Conservation (phyloP, 2,113 vertebrate genomes). For the Upupa epops region DNA sequence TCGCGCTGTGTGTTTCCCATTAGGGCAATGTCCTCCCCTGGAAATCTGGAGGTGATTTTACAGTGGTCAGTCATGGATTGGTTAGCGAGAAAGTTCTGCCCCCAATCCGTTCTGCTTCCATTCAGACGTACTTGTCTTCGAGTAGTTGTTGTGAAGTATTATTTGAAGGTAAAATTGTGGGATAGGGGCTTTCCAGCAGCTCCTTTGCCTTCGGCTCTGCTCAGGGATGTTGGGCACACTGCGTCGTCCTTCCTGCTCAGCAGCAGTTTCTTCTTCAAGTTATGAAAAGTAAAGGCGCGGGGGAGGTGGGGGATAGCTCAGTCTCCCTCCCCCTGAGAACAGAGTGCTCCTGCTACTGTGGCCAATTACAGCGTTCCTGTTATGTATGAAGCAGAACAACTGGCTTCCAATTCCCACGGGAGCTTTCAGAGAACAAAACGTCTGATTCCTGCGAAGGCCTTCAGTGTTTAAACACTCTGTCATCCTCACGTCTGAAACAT, state of each 20-base stretch:
- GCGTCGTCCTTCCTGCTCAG: not conserved
- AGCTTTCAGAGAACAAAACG: conserved; percentile 20
- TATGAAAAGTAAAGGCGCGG: not conserved
- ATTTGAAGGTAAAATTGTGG: conserved; percentile 47
- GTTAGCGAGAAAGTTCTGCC: conserved; percentile 42
- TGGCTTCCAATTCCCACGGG: conserved; percentile 11
- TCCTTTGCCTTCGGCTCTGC: conserved; percentile 18
- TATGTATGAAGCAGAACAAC: conserved; percentile 43
- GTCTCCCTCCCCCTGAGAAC: conserved; percentile 5
- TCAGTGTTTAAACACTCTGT: not conserved
- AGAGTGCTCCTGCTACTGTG: not conserved
- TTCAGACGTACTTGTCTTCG: conserved; percentile 35
- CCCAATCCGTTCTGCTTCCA: conserved; percentile 28
- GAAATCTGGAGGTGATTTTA: conserved; percentile 64
- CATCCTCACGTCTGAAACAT: not conserved
- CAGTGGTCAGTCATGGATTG: conserved; percentile 33
- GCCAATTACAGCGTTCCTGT: not conserved
- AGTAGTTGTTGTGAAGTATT: conserved; percentile 39
- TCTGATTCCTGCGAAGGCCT: conserved; percentile 7
- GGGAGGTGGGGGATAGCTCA: not conserved
- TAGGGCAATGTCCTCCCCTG: conserved; percentile 37
- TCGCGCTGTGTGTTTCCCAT: conserved; percentile 45
- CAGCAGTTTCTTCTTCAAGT: not conserved
- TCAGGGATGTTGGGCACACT: conserved; percentile 6
- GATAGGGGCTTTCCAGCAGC: conserved; percentile 23